These are phyloP conservation scores for Euwallacea fornicatus DNA, from an alignment of 1,140 invertebrate species.

Conservation along the genomic window DNA sequence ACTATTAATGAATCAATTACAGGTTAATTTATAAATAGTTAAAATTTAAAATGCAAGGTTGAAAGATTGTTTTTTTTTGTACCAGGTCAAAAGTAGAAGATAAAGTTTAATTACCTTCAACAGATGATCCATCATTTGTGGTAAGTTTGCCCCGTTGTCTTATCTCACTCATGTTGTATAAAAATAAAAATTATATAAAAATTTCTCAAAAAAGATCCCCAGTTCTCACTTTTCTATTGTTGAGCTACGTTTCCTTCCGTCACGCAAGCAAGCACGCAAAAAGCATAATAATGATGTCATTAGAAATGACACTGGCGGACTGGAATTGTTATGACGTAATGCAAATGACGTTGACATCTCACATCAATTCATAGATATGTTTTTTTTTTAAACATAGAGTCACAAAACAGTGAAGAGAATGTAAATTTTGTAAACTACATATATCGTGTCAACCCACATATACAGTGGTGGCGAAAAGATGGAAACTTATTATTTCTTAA, in stretches of 20 bases:
- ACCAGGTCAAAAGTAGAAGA: not conserved
- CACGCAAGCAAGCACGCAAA: not conserved
- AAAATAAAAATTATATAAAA: slow-evolving; percentile 13
- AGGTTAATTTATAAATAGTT: slow-evolving; percentile 21
- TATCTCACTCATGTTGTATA: slow-evolving; percentile 27
- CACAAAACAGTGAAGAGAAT: no score
- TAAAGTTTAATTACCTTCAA: slow-evolving; percentile 29
- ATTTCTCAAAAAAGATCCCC: not conserved
- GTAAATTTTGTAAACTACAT: not conserved
- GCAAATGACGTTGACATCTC: not conserved
- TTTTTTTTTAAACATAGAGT: no score
- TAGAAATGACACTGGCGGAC: not conserved
- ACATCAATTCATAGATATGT: no score
- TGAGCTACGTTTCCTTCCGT: not conserved
- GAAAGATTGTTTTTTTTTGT: not conserved
- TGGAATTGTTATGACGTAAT: not conserved
- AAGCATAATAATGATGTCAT: not conserved
- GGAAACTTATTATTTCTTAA: no score
- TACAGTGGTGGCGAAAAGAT: no score
- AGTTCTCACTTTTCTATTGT: slow-evolving; percentile 5
- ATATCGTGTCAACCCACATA: no score
- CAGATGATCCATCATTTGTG: slow-evolving; percentile 3
- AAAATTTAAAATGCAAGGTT: slow-evolving; percentile 8
- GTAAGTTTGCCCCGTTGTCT: slow-evolving; percentile 22
- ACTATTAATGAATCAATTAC: slow-evolving; percentile 34